Conservation (phyloP, 2,888 invertebrate genomes). For the Hirtodrosophila alboralis region DNA sequence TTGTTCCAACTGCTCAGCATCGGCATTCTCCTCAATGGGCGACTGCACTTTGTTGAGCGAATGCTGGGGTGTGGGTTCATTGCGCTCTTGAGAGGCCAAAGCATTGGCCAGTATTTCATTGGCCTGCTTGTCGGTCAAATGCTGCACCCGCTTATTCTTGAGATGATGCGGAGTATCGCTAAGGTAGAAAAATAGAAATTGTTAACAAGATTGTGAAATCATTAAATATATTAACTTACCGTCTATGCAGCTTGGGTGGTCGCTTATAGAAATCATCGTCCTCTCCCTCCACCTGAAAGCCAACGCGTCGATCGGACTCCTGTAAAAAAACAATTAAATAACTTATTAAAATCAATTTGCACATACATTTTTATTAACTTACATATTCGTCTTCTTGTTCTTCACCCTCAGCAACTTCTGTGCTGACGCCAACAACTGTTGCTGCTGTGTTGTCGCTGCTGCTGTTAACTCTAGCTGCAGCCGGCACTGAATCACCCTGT, state of each 20-base stretch:
- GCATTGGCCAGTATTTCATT: slow-evolving; percentile 86
- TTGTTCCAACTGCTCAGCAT: slow-evolving; percentile 71
- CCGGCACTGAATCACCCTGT: slow-evolving; percentile 60
- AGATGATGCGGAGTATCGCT: slow-evolving; percentile 99
- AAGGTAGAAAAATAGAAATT: not conserved
- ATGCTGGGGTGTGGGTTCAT: slow-evolving; percentile 65
- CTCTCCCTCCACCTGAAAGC: slow-evolving; percentile 86
- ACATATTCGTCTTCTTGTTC: slow-evolving; percentile 89
- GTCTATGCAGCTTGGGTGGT: slow-evolving; percentile 84
- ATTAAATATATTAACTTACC: slow-evolving; percentile 66
- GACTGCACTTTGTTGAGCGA: slow-evolving; percentile 78
- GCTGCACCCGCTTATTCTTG: slow-evolving; percentile 97
- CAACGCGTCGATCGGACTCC: slow-evolving; percentile 87
- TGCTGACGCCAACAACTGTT: slow-evolving; percentile 29
- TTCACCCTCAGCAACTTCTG: slow-evolving; percentile 86
- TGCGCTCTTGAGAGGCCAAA: slow-evolving; percentile 79
- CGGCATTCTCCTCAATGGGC: slow-evolving; percentile 81
- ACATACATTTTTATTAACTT: slow-evolving; percentile 70
- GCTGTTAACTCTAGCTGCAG: slow-evolving; percentile 19
- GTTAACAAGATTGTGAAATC: not conserved
- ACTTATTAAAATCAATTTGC: not conserved
- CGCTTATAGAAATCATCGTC: slow-evolving; percentile 84
- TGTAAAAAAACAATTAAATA: slow-evolving; percentile 52
- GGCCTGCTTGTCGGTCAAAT: slow-evolving; percentile 88
- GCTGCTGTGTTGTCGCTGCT: slow-evolving; percentile 29